Evolutionary conservation across 2,888 invertebrate species (phyloP).

Genomic region (Hirtodrosophila histrioides): DNA sequence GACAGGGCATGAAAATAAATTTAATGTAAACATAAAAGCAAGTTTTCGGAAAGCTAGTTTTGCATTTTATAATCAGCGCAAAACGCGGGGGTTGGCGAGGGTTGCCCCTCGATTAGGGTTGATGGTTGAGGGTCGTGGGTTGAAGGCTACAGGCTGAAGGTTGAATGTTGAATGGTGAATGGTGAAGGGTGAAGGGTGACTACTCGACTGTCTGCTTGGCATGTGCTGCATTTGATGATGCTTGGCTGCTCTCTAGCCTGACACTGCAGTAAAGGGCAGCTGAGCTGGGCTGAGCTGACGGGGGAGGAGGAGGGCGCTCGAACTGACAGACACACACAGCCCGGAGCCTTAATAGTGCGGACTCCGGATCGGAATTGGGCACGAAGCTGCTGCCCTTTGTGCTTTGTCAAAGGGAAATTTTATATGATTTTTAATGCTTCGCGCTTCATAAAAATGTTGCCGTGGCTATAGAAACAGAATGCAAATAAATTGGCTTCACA

Average conservation of each 20-base stretch:
- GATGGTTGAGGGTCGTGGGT: conserved; percentile 29
- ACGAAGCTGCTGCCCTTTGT: conserved; percentile 51
- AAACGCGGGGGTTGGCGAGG: conserved; percentile 59
- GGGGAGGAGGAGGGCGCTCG: not conserved
- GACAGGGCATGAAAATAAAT: conserved; percentile 38
- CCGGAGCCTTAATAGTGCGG: conserved; percentile 65
- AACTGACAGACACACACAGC: conserved; percentile 47
- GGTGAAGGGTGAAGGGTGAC: conserved; percentile 37
- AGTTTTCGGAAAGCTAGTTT: conserved; percentile 70
- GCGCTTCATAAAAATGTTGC: conserved; percentile 73
- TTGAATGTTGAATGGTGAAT: conserved; percentile 16
- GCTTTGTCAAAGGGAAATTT: conserved; percentile 68
- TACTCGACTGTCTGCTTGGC: conserved; percentile 31
- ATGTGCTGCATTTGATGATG: conserved; percentile 65
- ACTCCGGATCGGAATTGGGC: conserved; percentile 37
- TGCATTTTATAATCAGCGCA: conserved; percentile 71
- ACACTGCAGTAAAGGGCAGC: conserved; percentile 36
- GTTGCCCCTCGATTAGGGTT: conserved; percentile 47
- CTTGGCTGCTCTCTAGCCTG: conserved; percentile 24
- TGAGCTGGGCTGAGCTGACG: conserved; percentile 2
- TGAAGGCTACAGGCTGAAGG: conserved; percentile 23
- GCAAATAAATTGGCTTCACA: conserved; percentile 62
- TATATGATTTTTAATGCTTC: conserved; percentile 74
- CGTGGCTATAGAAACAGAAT: conserved; percentile 49
- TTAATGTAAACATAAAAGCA: conserved; percentile 76